These are phyloP conservation scores for Epizoanthus scotinus DNA, from an alignment of 92 coral and sea anemone genomes.

Conservation along the genomic window DNA sequence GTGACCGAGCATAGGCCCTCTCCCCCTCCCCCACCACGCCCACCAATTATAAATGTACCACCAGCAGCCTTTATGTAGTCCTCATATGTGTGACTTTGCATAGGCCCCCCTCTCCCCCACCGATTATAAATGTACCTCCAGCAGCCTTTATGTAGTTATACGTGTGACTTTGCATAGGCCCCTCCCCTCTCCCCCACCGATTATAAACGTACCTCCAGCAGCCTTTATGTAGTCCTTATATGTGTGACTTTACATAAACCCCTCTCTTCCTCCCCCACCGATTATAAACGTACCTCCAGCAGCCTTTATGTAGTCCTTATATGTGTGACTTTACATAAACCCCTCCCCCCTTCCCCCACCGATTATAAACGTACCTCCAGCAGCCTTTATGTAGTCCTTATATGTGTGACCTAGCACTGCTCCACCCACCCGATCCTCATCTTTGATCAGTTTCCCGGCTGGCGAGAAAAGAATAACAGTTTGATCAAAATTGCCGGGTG, in stretches of 20 bases:
- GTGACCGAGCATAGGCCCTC: neutral
- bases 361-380: constrained; percentile 3
- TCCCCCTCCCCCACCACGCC: too few relatives aligned
- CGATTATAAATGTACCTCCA: neutral
- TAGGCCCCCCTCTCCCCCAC: neutral
- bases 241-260: neutral
- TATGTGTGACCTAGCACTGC: constrained; percentile 29
- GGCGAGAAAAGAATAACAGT: neutral
- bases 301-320: neutral
- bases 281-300: neutral
- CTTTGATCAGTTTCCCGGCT: constrained; percentile 30
- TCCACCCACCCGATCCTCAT: constrained; percentile 37
- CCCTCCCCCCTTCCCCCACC: neutral
- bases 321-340: neutral
- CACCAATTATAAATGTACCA: neutral
- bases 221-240: neutral
- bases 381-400: constrained; percentile 23
- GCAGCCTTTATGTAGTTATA: neutral
- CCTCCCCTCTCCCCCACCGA: neutral
- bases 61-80: neutral
- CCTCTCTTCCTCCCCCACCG: neutral
- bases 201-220: neutral
- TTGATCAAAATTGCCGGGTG: neutral
- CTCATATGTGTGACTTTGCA: neutral
- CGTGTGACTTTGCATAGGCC: neutral